phyloP scores from a whole-genome alignment of 2,888 invertebrate genomes.

The Apamea crenata region DNA sequence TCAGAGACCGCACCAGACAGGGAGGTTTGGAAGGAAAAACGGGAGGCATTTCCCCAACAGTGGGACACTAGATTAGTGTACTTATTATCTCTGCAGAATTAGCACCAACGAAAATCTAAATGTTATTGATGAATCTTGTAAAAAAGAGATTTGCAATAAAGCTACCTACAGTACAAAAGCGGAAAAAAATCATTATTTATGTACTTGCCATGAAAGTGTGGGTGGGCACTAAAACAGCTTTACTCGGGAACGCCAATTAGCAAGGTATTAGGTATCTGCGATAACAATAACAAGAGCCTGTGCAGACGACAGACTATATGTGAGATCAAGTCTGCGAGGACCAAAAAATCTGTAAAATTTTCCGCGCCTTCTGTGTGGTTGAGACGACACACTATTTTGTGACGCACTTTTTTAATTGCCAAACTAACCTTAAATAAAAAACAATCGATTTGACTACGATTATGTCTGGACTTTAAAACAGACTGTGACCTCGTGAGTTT shows the following conservation, averaged over 20 bases:
- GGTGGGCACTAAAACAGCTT: slow-evolving; percentile 23
- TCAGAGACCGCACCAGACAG: too few species aligned
- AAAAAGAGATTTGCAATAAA: neutral
- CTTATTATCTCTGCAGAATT: neutral
- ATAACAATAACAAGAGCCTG: neutral
- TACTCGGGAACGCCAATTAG: slow-evolving; percentile 31
- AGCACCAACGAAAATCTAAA: neutral
- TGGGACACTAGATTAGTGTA: too few species aligned
- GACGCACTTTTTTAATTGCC: neutral
- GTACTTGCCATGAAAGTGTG: slow-evolving; percentile 7
- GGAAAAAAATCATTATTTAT: neutral
- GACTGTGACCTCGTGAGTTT: too few species aligned
- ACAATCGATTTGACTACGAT: too few species aligned
- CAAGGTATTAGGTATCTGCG: slow-evolving; percentile 2
- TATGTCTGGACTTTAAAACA: too few species aligned
- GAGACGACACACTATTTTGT: neutral
- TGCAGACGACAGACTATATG: slow-evolving; percentile 1
- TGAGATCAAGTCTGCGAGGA: neutral
- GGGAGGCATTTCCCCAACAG: too few species aligned
- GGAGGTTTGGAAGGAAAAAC: too few species aligned
- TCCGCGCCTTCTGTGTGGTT: neutral
- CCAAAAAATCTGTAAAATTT: neutral
- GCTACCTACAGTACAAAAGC: neutral
- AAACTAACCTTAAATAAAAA: neutral
- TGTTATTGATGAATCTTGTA: neutral